Evolutionary conservation across 2,888 invertebrate species (phyloP).

Genomic region (Helobdella robusta): DNA sequence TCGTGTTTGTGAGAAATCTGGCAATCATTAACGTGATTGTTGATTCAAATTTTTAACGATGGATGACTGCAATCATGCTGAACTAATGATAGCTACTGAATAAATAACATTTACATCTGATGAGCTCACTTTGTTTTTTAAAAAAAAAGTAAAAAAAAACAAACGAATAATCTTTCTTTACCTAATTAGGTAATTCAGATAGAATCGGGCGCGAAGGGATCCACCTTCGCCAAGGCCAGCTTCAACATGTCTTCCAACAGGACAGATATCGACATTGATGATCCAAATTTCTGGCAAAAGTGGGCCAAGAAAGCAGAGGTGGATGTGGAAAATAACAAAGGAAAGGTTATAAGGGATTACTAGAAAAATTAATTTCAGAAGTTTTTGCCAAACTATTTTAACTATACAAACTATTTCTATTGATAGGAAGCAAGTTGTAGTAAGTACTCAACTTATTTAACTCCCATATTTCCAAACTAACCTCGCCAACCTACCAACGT

Average conservation of each 20-base stretch:
- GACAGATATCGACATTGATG: conserved; percentile 94
- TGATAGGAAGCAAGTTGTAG: too few relatives aligned
- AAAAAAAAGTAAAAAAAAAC: too few relatives aligned
- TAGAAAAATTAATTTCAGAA: not conserved
- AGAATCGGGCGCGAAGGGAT: conserved; percentile 65
- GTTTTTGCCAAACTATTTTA: not conserved
- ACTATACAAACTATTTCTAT: too few relatives aligned
- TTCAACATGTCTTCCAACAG: conserved; percentile 90
- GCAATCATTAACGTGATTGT: too few relatives aligned
- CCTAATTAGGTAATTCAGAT: conserved; percentile 70
- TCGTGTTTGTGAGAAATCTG: too few relatives aligned
- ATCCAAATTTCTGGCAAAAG: conserved; percentile 99
- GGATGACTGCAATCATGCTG: too few relatives aligned
- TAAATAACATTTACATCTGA: too few relatives aligned
- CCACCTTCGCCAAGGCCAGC: conserved; percentile 61
- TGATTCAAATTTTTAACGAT: too few relatives aligned
- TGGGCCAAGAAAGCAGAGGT: conserved; percentile 99
- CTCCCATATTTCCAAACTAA: not conserved
- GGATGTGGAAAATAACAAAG: conserved; percentile 70
- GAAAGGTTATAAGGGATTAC: conserved; percentile 18
- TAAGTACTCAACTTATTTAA: too few relatives aligned
- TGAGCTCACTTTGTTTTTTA: too few relatives aligned
- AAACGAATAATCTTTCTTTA: too few relatives aligned
- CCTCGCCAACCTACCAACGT: not conserved
- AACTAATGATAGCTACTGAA: too few relatives aligned